Base-by-base conservation (phyloP, 64 coral and sea anemone species). In the Stichodactyla mertensii region DNA sequence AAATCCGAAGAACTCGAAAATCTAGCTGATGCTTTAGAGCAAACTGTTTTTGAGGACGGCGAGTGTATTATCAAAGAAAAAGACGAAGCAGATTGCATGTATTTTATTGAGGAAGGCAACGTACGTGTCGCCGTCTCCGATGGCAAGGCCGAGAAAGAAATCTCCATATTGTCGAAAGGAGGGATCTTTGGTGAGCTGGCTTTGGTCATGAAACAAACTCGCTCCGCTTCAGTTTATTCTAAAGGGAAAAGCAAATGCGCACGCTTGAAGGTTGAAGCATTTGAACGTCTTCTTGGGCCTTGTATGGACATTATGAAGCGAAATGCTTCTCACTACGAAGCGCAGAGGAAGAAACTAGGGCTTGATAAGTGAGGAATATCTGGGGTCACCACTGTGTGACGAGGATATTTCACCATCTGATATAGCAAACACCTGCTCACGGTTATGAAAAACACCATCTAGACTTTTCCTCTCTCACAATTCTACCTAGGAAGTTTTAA, bases 251-350 rank as follows among this genome's bases (percentile, higher is more conserved):
- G 83, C 0, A 99, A 99, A 26, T 99, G 92, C 54, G 97, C 97
- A 1, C 66, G 83, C 66, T 64, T 99, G 19, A 90, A 86, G 52
- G 78, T 92, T 5, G 97, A 90, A 31, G 97, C 92, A 16, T 99
- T 99, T 84, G 97, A 99, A 53, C 87, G 97, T 57, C 97, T 99
- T 26, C 83, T 99, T n/a, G 97, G 97, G 18, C 90, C 97, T 5
- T 99, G 97, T 52, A 95, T 92, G 93, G 97, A 99, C 16, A 92
- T 99, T 31, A 99, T 99, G 97, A 99, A 99, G 55, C 90, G 97
- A 82, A 99, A 99, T 86, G 87, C 93, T 15, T 83, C 70, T 6
- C 62, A 99, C 16, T 99, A 99, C 77, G 97, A 99, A 74, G 88
- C 85, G 22, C 93, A 99, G 55, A 86, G 91, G 20, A 99, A 95